These are phyloP conservation scores for Drosophila rubida DNA, from an alignment of 2,888 invertebrate species.

Conservation along the genomic window DNA sequence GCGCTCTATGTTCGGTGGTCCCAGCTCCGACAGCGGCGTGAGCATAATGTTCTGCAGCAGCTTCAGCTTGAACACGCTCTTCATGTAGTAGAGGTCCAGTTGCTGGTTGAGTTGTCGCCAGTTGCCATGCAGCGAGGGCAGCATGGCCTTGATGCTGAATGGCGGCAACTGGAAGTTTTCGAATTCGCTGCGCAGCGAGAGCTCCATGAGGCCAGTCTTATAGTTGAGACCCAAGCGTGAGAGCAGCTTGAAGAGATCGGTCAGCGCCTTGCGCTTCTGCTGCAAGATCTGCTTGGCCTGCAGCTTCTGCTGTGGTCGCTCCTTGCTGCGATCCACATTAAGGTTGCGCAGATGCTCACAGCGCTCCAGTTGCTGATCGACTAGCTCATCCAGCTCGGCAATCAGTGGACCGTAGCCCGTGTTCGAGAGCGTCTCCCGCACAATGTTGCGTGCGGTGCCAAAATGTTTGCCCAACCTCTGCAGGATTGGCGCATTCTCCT, in stretches of 20 bases:
- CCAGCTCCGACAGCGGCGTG: conserved; percentile 91
- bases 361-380: conserved; percentile 88
- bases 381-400: conserved; percentile 88
- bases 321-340: conserved; percentile 84
- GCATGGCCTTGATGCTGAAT: conserved; percentile 88
- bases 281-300: conserved; percentile 92
- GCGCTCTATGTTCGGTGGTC: conserved; percentile 92
- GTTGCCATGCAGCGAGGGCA: conserved; percentile 85
- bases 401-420: conserved; percentile 87
- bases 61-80: conserved; percentile 83
- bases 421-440: conserved; percentile 87
- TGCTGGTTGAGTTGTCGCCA: conserved; percentile 82
- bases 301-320: conserved; percentile 90
- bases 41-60: conserved; percentile 84
- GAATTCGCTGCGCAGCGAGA: conserved; percentile 85
- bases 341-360: conserved; percentile 87
- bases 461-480: conserved; percentile 85
- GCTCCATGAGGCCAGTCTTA: conserved; percentile 90
- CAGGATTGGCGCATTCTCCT: conserved; percentile 57
- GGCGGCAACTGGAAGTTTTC: conserved; percentile 89
- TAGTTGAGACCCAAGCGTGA: conserved; percentile 92
- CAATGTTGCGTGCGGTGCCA: conserved; percentile 88
- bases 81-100: conserved; percentile 82
- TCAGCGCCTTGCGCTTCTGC: conserved; percentile 93
- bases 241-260: conserved; percentile 93